Base-by-base conservation (phyloP, 2,797 vertebrate genomes). In the Propithecus deckenii region DNA sequence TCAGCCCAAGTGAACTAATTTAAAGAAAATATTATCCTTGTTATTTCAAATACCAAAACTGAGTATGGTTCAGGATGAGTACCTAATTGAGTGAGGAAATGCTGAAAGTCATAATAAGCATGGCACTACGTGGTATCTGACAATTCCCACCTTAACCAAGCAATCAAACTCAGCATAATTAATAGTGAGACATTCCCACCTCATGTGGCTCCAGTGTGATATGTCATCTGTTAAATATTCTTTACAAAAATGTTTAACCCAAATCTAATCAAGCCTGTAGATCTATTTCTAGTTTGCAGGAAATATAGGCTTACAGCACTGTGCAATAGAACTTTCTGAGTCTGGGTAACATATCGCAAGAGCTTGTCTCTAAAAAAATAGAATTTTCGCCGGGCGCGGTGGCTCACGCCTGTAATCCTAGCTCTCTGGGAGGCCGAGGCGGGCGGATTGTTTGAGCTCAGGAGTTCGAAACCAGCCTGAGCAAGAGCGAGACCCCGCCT, bases 41-140 rank as follows among this genome's bases (percentile, higher is more conserved):
- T 79, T 90, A 85, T 69, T 96, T 96, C 61, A 94, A 96, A 94
- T 90, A 79, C 32, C 14, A 80, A 91, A 87, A 96, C 76, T 78
- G 67, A 92, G 23, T 71, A 79, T 93, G 46, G 41, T 93, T 88
- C 43, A 87, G 59, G 63, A 89, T 75, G 81, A 89, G 35, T 30
- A 76, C 63, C 55, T 89, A 91, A 89, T 67, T 94, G 87, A 95
- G 52, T 92, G 17, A 95, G 57, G n/a, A 96, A 90, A 95, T 97
- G 75, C 50, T 90, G 78, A 90, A 48, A 69, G 86, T 43, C 63
- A n/a, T 43, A 80, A 84, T 43, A 80, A 87, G 17, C 55, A 61
- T 59, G 61, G 61, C n/a, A 25, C 23, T 25, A 43, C 7, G 48
- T 50, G 28, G 10, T 61, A 85, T 52, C 32, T 91, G 46, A 67